A percentile compares a stretch with the other conserved stretches of the same genome.
These are phyloP conservation scores for Bubo scandiacus DNA, from an alignment of 2,113 vertebrate genomes.

Conservation along the genomic window DNA sequence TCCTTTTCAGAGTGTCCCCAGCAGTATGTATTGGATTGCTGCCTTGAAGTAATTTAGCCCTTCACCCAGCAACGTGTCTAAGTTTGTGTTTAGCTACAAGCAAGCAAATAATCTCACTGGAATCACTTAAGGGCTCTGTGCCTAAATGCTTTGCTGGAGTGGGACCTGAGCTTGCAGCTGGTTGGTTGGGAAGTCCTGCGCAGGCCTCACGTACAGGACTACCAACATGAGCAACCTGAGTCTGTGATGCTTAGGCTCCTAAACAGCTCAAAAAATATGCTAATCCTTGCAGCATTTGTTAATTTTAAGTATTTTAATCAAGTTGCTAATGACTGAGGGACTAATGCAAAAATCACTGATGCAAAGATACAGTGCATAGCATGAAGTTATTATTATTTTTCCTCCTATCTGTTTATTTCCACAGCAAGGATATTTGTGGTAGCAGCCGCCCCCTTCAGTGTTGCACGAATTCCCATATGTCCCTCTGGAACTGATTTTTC, in stretches of 20 bases:
- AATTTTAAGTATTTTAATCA: not conserved
- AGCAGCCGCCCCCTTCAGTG: not conserved
- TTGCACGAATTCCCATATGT: not conserved
- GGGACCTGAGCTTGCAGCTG: not conserved
- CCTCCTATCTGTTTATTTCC: not conserved
- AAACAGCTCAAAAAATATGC: not conserved
- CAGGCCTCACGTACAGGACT: not conserved
- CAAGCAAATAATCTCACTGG: not conserved
- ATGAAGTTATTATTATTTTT: not conserved
- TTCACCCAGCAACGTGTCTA: not conserved
- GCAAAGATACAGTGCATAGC: not conserved
- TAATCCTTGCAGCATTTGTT: not conserved
- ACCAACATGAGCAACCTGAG: not conserved
- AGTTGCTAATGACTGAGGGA: not conserved
- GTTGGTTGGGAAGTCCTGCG: not conserved
- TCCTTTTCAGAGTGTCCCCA: not conserved
- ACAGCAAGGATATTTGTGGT: not conserved
- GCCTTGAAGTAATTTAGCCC: not conserved
- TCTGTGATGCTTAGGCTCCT: not conserved
- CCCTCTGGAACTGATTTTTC: not conserved
- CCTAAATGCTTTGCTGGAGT: not conserved
- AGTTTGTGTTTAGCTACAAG: not conserved
- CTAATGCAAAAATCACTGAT: not conserved
- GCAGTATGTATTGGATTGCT: fast-evolving
- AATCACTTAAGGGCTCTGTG: not conserved